Evolutionary conservation across 2,888 invertebrate genomes (phyloP), one percentile per base, ranked within the genome.

Genomic region (Temnothorax ravouxi): DNA sequence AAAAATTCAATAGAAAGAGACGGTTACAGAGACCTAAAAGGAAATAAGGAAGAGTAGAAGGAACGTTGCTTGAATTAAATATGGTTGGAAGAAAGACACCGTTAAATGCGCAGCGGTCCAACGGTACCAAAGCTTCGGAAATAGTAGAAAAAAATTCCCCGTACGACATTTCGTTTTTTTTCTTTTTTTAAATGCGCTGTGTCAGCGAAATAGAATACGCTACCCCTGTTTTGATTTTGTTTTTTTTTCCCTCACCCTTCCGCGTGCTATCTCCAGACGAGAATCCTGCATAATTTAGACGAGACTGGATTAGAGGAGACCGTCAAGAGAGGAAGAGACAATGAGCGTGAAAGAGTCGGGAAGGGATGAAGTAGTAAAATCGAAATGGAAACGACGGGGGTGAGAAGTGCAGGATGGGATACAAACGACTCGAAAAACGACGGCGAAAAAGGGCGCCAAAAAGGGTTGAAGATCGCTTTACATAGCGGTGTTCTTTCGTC

Each of bases 391-490:
- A 71, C 41, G 67, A 74, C 83, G 56, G 67, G 69, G 83, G 87
- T 85, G 87, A 88, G 79, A 80, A 77, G 84, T 75, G 83, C 86
- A 56, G 62, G 69, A 47, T 59, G 79, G 79, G 79, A 59, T 59
- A 75, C 79, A 80, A 80, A 80, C 79, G 79, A 80, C 75, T 80
- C 47, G 85, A 84, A 84, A 83, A 88, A 90, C 84, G 67, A 84
- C 77, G 80, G 47, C 44, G 76, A 87, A 77, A 74, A 90, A 93
- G 92, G 91, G 90, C 89, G 92, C 90, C 89, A 77, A 85, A 85
- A 90, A 93, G 93, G 94, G 93, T 93, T 91, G 91, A 88, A 91
- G 89, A 88, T 91, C 90, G 90, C 90, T 94, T 93, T 94, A 92
- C 93, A 93, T 93, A 92, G 89, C 84, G 80, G 75, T 71, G 86